Percentiles rank a stretch among this genome's conserved stretches.
phyloP scores from a whole-genome alignment of 2,113 vertebrate species.

The Ardeotis arabs region DNA sequence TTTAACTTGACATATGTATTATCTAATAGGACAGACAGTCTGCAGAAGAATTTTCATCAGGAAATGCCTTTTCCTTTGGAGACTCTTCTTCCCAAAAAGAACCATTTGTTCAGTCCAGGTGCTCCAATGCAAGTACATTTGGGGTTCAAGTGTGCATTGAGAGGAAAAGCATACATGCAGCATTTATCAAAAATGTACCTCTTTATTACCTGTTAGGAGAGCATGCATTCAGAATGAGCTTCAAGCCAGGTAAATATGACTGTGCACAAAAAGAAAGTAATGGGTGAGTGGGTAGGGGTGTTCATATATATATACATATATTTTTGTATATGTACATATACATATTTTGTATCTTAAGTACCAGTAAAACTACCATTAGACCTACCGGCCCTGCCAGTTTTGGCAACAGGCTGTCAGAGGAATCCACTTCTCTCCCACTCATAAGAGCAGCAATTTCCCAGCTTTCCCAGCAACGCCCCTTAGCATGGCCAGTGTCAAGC shows the following conservation, averaged over 20 bases:
- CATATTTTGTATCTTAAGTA: background rate
- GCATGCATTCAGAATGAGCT: conserved; percentile 27
- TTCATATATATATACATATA: background rate
- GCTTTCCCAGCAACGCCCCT: background rate
- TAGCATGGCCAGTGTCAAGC: background rate
- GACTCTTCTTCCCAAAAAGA: background rate
- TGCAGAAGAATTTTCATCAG: conserved; percentile 34
- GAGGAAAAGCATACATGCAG: conserved; percentile 3
- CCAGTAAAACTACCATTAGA: background rate
- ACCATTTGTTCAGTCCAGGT: background rate
- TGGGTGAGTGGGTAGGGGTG: background rate
- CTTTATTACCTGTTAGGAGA: conserved; percentile 51
- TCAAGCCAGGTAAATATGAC: conserved; percentile 67
- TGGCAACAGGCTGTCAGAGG: background rate
- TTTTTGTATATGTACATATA: background rate
- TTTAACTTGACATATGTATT: background rate
- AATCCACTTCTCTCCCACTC: background rate
- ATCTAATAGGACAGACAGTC: conserved; percentile 36
- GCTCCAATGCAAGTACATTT: conserved; percentile 54
- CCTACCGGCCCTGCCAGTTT: background rate
- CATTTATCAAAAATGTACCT: conserved; percentile 4
- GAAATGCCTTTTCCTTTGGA: conserved; percentile 1
- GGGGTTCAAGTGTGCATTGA: conserved; percentile 64
- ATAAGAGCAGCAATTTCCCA: background rate
- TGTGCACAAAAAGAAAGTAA: background rate